Base-by-base conservation (phyloP, 2,888 invertebrate species). In the Clanis bilineata region DNA sequence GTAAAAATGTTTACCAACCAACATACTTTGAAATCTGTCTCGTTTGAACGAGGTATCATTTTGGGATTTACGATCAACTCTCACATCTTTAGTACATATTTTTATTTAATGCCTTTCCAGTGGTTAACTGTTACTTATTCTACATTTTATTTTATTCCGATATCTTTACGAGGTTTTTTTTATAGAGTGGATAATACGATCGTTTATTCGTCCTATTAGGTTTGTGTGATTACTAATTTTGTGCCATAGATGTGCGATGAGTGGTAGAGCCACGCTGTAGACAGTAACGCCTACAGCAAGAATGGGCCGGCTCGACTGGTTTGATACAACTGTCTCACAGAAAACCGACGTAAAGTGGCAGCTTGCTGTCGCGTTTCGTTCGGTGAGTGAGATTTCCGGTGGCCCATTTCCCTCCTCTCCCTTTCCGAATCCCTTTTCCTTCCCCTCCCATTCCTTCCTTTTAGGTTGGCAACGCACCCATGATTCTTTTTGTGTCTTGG, bases 31-130 rank as follows among this genome's bases (percentile, higher is more conserved):
- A 51, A 45, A 51, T 51, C 51, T 28, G 47, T 32, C 51, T 51
- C 18, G 47, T 47, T 9, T 4, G 51, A 28, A 32, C 32, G 28
- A 15, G 28, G 18, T 10, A 23, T 23, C 22, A n/a, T 25, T 25
- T 45, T 45, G 23, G 18, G 9, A 51, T 51, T 51, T 32, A 51
- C 51, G 51, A 51, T 6, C n/a, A 45, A 15, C 32, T 51, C 32
- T 51, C 32, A 4, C 15, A 32, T 51, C 10, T 32, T 51, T 32
- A 51, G 51, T 51, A 44, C 44, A 23, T 44, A 15, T 21, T n/a
- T 28, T 32, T 51, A 51, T 51, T 51, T 51, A 28, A 51, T 51
- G 28, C 18, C 32, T 32, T 47, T 32, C 51, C 28, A 51, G 18
- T 32, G 51, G 51, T 51, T 51, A 18, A 32, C 10, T 5, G 9